A percentile compares a stretch with the other conserved stretches of the same genome.
Evolutionary conservation across 2,113 vertebrate genomes (phyloP).

Genomic region (Pelmatolapia mariae): DNA sequence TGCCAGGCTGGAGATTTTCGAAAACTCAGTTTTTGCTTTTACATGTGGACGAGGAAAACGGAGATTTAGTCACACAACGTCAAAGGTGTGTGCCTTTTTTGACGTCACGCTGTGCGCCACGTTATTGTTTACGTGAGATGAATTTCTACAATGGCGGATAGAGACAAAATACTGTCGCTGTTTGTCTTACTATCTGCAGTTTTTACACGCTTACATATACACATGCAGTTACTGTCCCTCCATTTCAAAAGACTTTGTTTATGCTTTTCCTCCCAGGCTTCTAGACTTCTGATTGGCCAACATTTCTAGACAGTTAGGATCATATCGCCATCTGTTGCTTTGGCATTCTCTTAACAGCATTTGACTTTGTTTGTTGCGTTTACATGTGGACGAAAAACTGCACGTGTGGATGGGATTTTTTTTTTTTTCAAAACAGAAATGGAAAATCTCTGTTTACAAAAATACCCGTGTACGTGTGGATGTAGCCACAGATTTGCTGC

Average conservation of each 20-base stretch:
- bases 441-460: not conserved
- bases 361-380: not conserved
- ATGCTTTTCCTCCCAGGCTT: not conserved
- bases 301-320: not conserved
- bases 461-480: not conserved
- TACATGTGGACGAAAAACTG: not conserved
- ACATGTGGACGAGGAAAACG: not conserved
- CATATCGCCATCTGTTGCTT: not conserved
- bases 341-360: not conserved
- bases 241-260: not conserved
- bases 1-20: not conserved
- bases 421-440: not conserved
- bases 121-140: not conserved
- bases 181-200: too few species aligned
- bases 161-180: too few species aligned
- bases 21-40: not conserved
- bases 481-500: not conserved
- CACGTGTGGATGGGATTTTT: not conserved
- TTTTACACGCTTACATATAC: too few species aligned
- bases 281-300: not conserved
- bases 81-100: not conserved
- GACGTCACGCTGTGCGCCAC: not conserved
- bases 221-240: too few species aligned
- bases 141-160: not conserved
- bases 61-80: not conserved